Conservation (phyloP, 2,888 invertebrate genomes). For the Cheiracanthium punctorium region DNA sequence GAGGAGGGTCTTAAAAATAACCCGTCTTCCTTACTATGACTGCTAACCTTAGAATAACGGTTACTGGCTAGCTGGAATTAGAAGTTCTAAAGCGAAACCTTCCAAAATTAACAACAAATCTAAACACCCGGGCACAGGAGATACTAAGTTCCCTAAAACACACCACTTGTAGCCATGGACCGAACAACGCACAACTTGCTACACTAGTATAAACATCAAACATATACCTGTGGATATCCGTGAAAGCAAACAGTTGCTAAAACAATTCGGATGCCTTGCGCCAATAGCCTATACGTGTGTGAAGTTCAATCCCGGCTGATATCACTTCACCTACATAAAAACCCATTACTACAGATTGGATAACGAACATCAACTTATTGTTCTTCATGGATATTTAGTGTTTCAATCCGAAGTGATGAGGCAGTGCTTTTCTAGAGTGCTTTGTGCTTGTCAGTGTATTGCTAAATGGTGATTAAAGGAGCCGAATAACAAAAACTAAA, state of each 20-base stretch:
- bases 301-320: too few relatives aligned
- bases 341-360: too few relatives aligned
- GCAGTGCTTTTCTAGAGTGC: background rate
- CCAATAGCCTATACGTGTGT: too few relatives aligned
- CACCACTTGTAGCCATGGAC: slow-evolving; percentile 53
- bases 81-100: slow-evolving; percentile 71
- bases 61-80: slow-evolving; percentile 72
- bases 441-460: background rate
- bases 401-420: too few relatives aligned
- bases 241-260: background rate
- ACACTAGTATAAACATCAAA: slow-evolving; percentile 22
- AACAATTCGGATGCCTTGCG: background rate
- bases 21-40: slow-evolving; percentile 69
- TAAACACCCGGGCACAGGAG: slow-evolving; percentile 67
- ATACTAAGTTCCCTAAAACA: slow-evolving; percentile 44
- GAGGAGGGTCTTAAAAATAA: slow-evolving; percentile 70
- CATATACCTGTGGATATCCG: slow-evolving; percentile 14
- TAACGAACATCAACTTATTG: too few relatives aligned
- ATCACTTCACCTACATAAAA: too few relatives aligned
- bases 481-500: background rate
- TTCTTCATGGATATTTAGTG: too few relatives aligned
- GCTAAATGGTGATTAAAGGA: background rate
- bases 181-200: slow-evolving; percentile 37
- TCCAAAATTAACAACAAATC: slow-evolving; percentile 71
- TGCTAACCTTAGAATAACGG: slow-evolving; percentile 69